A percentile compares a stretch with the other conserved stretches of the same genome.
Conservation (phyloP, 2,888 invertebrate genomes). For the Caenorhabditis drosophilae region DNA sequence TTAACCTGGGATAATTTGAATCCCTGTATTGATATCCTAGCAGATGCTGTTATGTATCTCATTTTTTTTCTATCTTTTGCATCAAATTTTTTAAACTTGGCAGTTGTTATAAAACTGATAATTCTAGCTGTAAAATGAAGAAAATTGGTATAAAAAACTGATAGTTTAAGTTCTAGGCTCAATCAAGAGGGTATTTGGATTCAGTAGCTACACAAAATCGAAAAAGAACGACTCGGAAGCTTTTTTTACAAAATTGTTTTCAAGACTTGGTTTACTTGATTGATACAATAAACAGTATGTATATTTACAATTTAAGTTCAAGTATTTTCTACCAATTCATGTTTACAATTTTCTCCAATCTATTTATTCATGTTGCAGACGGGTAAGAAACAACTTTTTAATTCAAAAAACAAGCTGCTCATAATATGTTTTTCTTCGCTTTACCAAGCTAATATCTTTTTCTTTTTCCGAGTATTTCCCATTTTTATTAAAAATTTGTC, state of each 20-base stretch:
- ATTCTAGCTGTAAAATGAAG: too few relatives aligned
- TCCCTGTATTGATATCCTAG: slow-evolving; percentile 27
- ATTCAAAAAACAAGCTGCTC: too few relatives aligned
- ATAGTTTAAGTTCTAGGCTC: too few relatives aligned
- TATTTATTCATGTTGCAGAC: slow-evolving; percentile 31
- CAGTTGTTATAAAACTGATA: slow-evolving; percentile 21
- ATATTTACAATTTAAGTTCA: slow-evolving; percentile 19
- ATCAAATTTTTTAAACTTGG: slow-evolving; percentile 27
- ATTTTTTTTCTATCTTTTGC: slow-evolving; percentile 19
- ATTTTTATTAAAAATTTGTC: too few relatives aligned
- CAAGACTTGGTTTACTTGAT: slow-evolving; percentile 34
- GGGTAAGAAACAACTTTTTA: too few relatives aligned
- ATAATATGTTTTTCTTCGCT: too few relatives aligned
- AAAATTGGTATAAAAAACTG: too few relatives aligned
- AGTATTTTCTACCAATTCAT: slow-evolving; percentile 26
- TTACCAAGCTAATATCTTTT: too few relatives aligned
- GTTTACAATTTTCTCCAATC: slow-evolving; percentile 35
- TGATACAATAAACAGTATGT: slow-evolving; percentile 37
- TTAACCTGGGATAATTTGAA: slow-evolving; percentile 35
- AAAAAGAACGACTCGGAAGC: slow-evolving; percentile 11
- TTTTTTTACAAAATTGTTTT: slow-evolving; percentile 33
- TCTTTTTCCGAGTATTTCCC: too few relatives aligned
- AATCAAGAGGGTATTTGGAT: too few relatives aligned
- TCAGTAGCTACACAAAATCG: slow-evolving; percentile 17
- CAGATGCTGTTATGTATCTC: slow-evolving; percentile 26